These are phyloP conservation scores for Pelecanoides urinatrix DNA, from an alignment of 2,113 vertebrate species.

Conservation along the genomic window DNA sequence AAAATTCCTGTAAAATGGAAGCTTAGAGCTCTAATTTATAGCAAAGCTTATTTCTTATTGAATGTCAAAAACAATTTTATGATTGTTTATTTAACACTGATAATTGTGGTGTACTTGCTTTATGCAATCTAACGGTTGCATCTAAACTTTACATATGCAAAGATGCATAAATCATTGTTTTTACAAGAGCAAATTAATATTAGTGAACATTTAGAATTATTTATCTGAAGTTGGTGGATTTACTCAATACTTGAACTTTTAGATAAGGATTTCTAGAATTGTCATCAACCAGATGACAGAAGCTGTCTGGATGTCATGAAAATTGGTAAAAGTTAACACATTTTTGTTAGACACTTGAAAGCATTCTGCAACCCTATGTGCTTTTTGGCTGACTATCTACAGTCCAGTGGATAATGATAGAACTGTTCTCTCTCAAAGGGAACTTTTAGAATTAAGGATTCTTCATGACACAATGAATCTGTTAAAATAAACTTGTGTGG, in stretches of 20 bases:
- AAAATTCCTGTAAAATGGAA: neutral
- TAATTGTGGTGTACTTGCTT: neutral
- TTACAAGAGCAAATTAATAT: neutral
- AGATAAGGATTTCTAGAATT: neutral
- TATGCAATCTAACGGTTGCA: neutral
- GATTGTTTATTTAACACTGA: neutral
- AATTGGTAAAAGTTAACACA: neutral
- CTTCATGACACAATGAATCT: neutral
- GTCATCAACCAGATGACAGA: neutral
- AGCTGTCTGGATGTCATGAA: neutral
- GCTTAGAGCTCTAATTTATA: neutral
- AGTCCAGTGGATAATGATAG: neutral
- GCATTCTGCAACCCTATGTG: neutral
- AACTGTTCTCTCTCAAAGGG: neutral
- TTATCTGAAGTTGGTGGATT: neutral
- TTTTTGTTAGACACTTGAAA: neutral
- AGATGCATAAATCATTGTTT: neutral
- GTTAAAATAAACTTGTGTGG: neutral
- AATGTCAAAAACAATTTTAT: neutral
- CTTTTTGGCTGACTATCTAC: neutral
- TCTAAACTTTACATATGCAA: neutral
- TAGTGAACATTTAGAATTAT: neutral
- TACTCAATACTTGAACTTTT: neutral
- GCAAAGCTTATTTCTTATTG: neutral
- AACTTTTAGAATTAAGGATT: neutral